Conservation (phyloP, 2,888 invertebrate species). For the Agriopis leucophaearia region DNA sequence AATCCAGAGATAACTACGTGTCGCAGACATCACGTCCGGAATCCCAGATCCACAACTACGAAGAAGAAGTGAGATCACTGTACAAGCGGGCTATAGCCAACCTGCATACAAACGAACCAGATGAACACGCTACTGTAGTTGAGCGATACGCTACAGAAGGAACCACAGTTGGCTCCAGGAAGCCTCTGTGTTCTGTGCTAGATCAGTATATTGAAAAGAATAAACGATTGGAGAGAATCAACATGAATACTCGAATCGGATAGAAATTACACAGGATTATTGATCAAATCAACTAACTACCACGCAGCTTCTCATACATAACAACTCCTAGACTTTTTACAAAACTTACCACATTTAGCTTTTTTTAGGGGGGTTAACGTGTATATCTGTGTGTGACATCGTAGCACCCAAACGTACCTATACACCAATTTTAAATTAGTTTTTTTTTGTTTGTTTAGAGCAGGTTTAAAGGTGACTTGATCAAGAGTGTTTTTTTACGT, state of each 20-base stretch:
- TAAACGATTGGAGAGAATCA: conserved; percentile 58
- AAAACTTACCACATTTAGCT: too few species aligned
- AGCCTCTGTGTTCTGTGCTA: conserved; percentile 65
- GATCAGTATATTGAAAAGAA: conserved; percentile 67
- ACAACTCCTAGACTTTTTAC: too few species aligned
- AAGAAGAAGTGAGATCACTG: conserved; percentile 62
- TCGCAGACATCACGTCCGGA: conserved; percentile 54
- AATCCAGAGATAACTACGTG: conserved; percentile 70
- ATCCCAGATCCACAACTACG: conserved; percentile 62
- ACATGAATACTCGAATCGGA: conserved; percentile 28
- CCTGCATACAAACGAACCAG: conserved; percentile 56
- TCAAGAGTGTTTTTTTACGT: too few species aligned
- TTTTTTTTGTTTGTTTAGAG: too few species aligned
- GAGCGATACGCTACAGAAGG: conserved; percentile 64
- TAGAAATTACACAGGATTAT: conserved; percentile 13
- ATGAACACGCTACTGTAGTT: conserved; percentile 56
- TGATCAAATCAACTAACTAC: too few species aligned
- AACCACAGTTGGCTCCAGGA: conserved; percentile 63
- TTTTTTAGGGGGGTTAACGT: too few species aligned
- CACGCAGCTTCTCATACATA: too few species aligned
- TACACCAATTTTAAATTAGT: too few species aligned
- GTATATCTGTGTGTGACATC: too few species aligned
- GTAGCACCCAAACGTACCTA: too few species aligned
- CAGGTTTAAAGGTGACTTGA: too few species aligned
- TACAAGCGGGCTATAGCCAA: conserved; percentile 58